Evolutionary conservation across 2,888 invertebrate genomes (phyloP).

Genomic region (Drosophila fungiperda): DNA sequence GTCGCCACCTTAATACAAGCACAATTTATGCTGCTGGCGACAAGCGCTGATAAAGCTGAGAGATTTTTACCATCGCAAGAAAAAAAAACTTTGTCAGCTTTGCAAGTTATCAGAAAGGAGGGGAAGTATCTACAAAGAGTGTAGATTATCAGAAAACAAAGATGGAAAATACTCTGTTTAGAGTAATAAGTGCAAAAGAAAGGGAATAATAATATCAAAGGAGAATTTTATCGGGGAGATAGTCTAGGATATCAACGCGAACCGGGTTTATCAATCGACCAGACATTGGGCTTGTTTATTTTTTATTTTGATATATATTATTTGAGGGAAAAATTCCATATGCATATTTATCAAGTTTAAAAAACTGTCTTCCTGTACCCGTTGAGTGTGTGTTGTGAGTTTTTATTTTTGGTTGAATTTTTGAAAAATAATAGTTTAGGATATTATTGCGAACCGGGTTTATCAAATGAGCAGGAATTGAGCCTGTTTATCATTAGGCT

Average conservation of each 20-base stretch:
- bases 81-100: background rate
- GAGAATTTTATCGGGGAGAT: background rate
- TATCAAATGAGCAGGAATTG: background rate
- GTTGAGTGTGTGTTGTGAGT: too few relatives aligned
- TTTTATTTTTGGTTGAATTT: too few relatives aligned
- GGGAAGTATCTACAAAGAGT: background rate
- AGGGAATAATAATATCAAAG: background rate
- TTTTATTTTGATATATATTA: too few relatives aligned
- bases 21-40: conserved; percentile 21
- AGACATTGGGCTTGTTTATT: too few relatives aligned
- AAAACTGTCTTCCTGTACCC: too few relatives aligned
- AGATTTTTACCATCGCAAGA: conserved; percentile 7
- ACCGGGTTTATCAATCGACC: too few relatives aligned
- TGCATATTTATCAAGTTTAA: too few relatives aligned
- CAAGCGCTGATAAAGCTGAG: conserved; percentile 9
- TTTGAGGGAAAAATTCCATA: too few relatives aligned
- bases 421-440: too few relatives aligned
- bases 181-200: background rate
- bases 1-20: conserved; percentile 30
- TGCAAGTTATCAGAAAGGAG: background rate
- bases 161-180: background rate
- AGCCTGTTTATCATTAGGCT: background rate
- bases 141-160: background rate
- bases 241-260: background rate
- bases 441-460: background rate